Percentiles rank a stretch among this genome's conserved stretches.
These are phyloP conservation scores for Palloptera scutellata DNA, from an alignment of 2,888 invertebrate genomes.

Conservation along the genomic window DNA sequence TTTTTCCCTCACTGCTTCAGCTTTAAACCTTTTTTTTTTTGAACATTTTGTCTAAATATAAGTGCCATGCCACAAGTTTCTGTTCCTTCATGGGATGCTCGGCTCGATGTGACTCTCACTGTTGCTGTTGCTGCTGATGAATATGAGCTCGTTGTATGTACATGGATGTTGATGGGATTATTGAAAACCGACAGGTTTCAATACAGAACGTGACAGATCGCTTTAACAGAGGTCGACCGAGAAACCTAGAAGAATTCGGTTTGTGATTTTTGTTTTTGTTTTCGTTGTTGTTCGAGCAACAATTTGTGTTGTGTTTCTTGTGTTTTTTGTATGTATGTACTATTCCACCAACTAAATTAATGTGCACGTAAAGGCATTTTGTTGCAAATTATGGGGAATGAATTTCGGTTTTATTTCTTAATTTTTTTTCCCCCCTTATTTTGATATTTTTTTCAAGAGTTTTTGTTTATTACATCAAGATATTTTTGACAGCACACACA, in stretches of 20 bases:
- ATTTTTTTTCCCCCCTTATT: constrained; percentile 9
- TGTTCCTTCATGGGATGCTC: too few species aligned
- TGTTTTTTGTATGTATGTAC: neutral
- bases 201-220: constrained; percentile 40
- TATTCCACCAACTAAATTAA: constrained; percentile 23
- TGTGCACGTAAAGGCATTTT: constrained; percentile 30
- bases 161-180: constrained; percentile 45
- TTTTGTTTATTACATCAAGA: too few species aligned
- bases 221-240: constrained; percentile 10
- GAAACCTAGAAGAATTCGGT: neutral
- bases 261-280: neutral
- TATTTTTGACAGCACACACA: too few species aligned
- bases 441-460: constrained; percentile 9
- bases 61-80: too few species aligned
- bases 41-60: neutral
- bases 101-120: neutral
- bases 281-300: neutral
- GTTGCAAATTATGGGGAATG: constrained; percentile 33
- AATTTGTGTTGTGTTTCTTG: neutral
- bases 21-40: neutral
- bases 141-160: neutral
- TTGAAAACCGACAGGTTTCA: constrained; percentile 42
- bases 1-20: neutral
- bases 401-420: constrained; percentile 32
- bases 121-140: too few species aligned